Evolutionary conservation across 2,113 vertebrate species (phyloP).

Genomic region (Pseudorasbora parva): DNA sequence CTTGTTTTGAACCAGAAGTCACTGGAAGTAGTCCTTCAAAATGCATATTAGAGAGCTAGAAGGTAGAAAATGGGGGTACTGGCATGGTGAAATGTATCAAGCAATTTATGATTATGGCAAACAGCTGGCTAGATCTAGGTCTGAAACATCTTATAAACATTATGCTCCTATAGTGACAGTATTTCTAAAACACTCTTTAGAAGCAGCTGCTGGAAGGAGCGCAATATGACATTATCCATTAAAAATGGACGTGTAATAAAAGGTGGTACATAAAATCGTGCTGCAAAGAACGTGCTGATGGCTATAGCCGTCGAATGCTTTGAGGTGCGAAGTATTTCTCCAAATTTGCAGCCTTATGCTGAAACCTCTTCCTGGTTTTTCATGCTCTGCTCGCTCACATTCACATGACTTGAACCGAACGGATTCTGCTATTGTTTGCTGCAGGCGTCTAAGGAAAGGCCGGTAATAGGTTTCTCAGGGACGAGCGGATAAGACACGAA

Average conservation of each 20-base stretch:
- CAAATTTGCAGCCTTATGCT: neutral
- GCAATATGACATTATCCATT: conserved; percentile 8
- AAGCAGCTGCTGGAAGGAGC: conserved; percentile 6
- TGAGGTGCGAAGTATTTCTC: neutral
- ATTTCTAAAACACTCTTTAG: conserved; percentile 1
- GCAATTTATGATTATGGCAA: conserved; percentile 44
- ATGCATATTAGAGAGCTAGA: neutral
- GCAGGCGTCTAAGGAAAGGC: conserved; percentile 23
- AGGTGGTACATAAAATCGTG: neutral
- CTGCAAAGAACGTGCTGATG: neutral
- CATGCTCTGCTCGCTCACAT: conserved; percentile 19
- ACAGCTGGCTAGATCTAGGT: conserved; percentile 58
- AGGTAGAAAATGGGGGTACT: conserved; percentile 14
- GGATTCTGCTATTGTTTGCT: conserved; percentile 23
- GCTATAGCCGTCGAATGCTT: neutral
- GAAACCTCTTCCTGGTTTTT: neutral
- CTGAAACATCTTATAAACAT: conserved; percentile 15
- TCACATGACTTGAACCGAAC: conserved; percentile 18
- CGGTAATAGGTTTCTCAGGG: conserved; percentile 50
- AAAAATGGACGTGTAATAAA: neutral
- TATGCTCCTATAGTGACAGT: neutral
- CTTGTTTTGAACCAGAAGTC: too few relatives aligned
- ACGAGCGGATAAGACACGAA: conserved; percentile 15
- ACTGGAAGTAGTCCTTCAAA: neutral
- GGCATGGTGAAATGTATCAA: conserved; percentile 1